Conservation (phyloP, 1,140 invertebrate genomes). For the Drosophila santomea region DNA sequence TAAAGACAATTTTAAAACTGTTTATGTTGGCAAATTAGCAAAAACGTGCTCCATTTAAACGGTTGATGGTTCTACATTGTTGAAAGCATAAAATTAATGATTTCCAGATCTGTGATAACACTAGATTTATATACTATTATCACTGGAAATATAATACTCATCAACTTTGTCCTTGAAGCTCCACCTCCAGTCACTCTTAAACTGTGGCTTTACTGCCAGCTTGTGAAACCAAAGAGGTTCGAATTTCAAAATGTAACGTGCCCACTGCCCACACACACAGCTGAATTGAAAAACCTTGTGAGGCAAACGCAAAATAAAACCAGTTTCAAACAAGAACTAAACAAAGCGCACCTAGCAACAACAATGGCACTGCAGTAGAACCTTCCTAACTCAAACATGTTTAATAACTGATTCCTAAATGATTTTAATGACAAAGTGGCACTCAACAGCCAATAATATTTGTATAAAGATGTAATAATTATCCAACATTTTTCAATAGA, state of each 20-base stretch:
- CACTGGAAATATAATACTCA: not conserved
- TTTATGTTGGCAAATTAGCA: conserved; percentile 32
- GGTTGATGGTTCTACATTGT: not conserved
- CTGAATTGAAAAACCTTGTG: conserved; percentile 20
- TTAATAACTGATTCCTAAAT: not conserved
- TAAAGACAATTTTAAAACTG: conserved; percentile 21
- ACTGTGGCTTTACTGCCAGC: conserved; percentile 5
- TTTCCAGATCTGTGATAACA: too few relatives aligned
- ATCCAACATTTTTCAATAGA: too few relatives aligned
- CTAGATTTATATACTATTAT: not conserved
- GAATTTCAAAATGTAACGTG: conserved; percentile 54
- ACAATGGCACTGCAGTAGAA: conserved; percentile 7
- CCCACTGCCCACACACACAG: conserved; percentile 21
- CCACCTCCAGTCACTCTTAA: conserved; percentile 6
- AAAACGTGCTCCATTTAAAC: conserved; percentile 22
- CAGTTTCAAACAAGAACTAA: conserved; percentile 49
- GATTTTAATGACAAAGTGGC: not conserved
- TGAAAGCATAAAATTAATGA: too few relatives aligned
- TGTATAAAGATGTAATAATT: too few relatives aligned
- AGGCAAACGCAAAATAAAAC: conserved; percentile 40
- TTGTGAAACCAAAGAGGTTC: conserved; percentile 31
- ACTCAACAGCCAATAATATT: too few relatives aligned
- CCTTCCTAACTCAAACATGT: not conserved
- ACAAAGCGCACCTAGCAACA: conserved; percentile 47
- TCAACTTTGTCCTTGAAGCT: not conserved